These are phyloP conservation scores for Athalia circularis DNA, from an alignment of 2,888 invertebrate species.

Conservation along the genomic window DNA sequence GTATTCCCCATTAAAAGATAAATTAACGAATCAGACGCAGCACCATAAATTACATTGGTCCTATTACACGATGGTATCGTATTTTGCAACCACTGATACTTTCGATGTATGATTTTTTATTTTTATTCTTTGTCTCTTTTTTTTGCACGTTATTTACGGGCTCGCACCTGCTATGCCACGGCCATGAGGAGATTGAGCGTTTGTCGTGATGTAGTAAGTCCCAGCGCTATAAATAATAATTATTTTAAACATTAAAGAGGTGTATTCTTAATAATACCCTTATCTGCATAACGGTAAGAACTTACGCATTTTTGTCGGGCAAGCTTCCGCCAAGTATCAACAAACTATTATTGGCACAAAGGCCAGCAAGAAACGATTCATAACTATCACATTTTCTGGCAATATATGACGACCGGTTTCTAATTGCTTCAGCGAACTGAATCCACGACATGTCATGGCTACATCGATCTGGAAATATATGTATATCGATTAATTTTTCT, in stretches of 20 bases:
- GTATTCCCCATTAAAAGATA: no score
- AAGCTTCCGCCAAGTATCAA: neutral
- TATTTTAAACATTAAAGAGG: neutral
- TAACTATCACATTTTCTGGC: slow-evolving; percentile 3
- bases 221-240: slow-evolving; percentile 55
- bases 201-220: slow-evolving; percentile 72
- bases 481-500: neutral
- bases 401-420: neutral
- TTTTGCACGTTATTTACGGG: neutral
- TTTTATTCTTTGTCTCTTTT: neutral
- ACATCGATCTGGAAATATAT: slow-evolving; percentile 27
- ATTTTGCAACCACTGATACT: no score
- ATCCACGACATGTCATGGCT: slow-evolving; percentile 32
- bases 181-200: slow-evolving; percentile 68
- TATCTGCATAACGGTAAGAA: neutral
- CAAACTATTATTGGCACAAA: neutral
- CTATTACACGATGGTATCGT: no score
- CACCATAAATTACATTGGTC: no score
- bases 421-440: slow-evolving; percentile 9
- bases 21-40: no score
- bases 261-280: neutral
- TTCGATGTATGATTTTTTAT: no score
- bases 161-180: slow-evolving; percentile 64
- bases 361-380: neutral
- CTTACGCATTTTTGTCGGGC: neutral